These are phyloP conservation scores for Florisuga fusca DNA, from an alignment of 2,797 vertebrate species.

Conservation along the genomic window DNA sequence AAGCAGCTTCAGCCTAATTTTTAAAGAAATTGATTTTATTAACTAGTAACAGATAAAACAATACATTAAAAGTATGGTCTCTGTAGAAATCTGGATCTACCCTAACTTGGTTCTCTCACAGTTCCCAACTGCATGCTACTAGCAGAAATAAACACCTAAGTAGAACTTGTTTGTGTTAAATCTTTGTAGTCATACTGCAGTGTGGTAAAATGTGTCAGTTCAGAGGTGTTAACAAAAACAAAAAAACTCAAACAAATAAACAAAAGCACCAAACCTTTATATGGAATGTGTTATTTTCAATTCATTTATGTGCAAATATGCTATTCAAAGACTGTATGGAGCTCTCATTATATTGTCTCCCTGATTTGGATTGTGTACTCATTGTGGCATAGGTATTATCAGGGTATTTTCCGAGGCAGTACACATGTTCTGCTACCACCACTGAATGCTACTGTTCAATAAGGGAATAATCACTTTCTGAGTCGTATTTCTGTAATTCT, in stretches of 20 bases:
- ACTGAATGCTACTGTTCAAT: not conserved
- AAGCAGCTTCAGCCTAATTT: not conserved
- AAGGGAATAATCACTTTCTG: not conserved
- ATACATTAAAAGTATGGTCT: not conserved
- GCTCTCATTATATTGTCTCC: not conserved
- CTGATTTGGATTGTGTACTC: not conserved
- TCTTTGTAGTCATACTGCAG: not conserved
- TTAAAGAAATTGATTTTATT: not conserved
- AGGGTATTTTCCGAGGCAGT: not conserved
- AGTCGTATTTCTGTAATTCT: not conserved
- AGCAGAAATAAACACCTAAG: slow-evolving; percentile 1
- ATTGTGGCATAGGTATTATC: not conserved
- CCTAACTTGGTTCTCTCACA: not conserved
- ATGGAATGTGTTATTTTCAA: not conserved
- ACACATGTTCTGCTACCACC: not conserved
- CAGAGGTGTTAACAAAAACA: not conserved
- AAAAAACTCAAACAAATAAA: too few relatives aligned
- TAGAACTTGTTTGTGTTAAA: not conserved
- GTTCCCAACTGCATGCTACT: not conserved
- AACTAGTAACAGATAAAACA: not conserved
- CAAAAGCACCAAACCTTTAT: not conserved
- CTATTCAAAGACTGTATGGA: not conserved
- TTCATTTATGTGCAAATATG: slow-evolving; percentile 8
- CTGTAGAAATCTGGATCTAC: not conserved
- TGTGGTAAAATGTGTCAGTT: not conserved